Conservation (phyloP, 2,888 invertebrate genomes). For the Plutella xylostella region DNA sequence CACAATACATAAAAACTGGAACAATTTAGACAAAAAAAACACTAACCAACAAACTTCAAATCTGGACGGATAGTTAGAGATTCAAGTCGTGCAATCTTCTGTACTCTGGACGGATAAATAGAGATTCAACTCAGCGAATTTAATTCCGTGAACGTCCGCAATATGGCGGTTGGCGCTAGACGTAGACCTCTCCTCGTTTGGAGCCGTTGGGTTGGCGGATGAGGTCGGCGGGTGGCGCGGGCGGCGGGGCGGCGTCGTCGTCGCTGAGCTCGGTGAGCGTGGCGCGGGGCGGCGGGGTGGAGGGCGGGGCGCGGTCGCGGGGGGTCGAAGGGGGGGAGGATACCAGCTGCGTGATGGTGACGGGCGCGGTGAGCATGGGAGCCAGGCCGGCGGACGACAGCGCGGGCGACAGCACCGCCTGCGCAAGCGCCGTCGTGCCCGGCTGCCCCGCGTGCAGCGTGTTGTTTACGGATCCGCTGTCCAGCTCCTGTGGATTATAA, state of each 20-base stretch:
- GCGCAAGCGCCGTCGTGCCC: constrained; percentile 81
- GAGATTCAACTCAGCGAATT: background rate
- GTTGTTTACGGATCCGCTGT: constrained; percentile 80
- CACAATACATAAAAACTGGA: background rate
- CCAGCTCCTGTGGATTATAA: constrained; percentile 74
- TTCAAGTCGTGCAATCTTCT: background rate
- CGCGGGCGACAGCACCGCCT: constrained; percentile 78
- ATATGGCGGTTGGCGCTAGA: constrained; percentile 21
- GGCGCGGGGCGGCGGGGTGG: constrained; percentile 50
- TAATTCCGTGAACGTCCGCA: background rate
- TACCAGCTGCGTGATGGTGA: constrained; percentile 68
- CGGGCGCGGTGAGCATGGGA: constrained; percentile 41
- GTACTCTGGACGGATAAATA: background rate
- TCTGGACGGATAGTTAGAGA: background rate
- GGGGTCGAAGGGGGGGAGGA: constrained; percentile 15
- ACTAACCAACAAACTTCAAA: no score
- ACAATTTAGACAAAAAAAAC: background rate
- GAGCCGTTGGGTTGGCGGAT: constrained; percentile 39
- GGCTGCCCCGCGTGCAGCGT: constrained; percentile 79
- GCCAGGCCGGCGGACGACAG: constrained; percentile 54
- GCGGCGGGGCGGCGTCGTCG: constrained; percentile 19
- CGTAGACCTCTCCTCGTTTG: constrained; percentile 58
- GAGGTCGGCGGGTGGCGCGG: constrained; percentile 8
- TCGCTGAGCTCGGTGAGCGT: constrained; percentile 28
- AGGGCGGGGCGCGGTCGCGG: constrained; percentile 37